Percentiles rank a stretch among this genome's conserved stretches.
Conservation (phyloP, 2,797 vertebrate genomes). For the Miichthys miiuy region DNA sequence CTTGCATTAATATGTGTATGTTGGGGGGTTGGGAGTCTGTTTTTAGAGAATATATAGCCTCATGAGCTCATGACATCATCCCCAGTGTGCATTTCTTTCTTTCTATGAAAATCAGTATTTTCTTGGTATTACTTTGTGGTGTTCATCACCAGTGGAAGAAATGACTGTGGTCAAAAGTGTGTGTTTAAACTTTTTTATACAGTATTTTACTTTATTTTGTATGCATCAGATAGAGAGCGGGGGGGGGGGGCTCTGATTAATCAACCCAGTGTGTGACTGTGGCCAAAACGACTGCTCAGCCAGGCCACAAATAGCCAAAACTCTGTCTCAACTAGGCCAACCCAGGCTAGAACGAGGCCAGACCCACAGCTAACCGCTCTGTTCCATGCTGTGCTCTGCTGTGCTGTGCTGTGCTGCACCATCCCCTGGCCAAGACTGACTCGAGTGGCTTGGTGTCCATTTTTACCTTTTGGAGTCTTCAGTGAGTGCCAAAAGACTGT, state of each 20-base stretch:
- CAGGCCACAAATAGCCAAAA: slow-evolving; percentile 68
- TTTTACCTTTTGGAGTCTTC: slow-evolving; percentile 60
- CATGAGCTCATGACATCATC: slow-evolving; percentile 47
- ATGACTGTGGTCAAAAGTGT: slow-evolving; percentile 37
- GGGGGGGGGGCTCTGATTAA: slow-evolving; percentile 37
- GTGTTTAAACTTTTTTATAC: slow-evolving; percentile 53
- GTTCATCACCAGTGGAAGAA: slow-evolving; percentile 41
- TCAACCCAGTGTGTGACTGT: slow-evolving; percentile 42
- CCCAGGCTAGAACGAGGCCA: slow-evolving; percentile 63
- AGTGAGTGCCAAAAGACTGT: slow-evolving; percentile 69
- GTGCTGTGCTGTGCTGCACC: slow-evolving; percentile 11
- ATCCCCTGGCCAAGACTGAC: slow-evolving; percentile 50
- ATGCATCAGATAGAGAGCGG: slow-evolving; percentile 14
- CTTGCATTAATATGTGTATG: slow-evolving; percentile 60
- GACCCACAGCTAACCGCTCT: slow-evolving; percentile 44
- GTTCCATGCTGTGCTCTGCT: slow-evolving; percentile 54
- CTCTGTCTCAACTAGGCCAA: slow-evolving; percentile 71
- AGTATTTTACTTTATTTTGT: slow-evolving; percentile 44
- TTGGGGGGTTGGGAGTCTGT: slow-evolving; percentile 9
- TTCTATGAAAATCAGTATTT: slow-evolving; percentile 59
- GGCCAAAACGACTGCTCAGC: slow-evolving; percentile 57
- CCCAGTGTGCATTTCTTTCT: slow-evolving; percentile 38
- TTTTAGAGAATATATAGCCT: slow-evolving; percentile 47
- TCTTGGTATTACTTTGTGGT: slow-evolving; percentile 53
- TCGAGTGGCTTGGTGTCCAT: slow-evolving; percentile 49